A percentile compares a stretch with the other conserved stretches of the same genome.
Conservation (phyloP, 53 echinoderm and acorn worm species). For the Holothuria leucospilota region DNA sequence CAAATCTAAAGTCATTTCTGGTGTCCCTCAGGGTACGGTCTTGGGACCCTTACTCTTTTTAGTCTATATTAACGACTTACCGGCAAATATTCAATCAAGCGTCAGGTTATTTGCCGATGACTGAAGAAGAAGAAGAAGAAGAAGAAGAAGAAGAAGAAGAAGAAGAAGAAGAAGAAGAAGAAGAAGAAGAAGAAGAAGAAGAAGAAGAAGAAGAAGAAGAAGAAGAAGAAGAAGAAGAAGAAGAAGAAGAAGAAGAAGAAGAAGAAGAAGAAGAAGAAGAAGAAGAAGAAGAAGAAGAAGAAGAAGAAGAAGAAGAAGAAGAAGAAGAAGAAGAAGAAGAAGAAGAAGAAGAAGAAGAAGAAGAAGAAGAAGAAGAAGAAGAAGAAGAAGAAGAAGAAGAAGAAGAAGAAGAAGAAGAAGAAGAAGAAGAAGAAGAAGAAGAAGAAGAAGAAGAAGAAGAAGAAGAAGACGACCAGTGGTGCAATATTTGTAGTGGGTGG, state of each 20-base stretch:
- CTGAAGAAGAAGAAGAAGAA: slow-evolving; percentile 27
- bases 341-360: background rate
- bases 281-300: background rate
- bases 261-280: background rate
- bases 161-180: slow-evolving; percentile 37
- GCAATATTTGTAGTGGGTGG: no score
- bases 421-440: background rate
- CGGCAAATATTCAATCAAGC: no score
- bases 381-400: background rate
- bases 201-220: background rate
- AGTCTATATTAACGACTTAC: no score
- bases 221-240: background rate
- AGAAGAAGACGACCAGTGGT: no score
- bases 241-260: background rate
- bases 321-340: background rate
- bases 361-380: background rate
- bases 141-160: slow-evolving; percentile 39
- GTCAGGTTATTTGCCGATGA: no score
- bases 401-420: background rate
- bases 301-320: background rate
- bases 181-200: background rate
- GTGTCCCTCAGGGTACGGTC: no score
- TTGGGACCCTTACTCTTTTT: no score
- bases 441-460: background rate
- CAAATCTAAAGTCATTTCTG: no score